These are phyloP conservation scores for Muricea muricata DNA, from an alignment of 92 coral and sea anemone species.

Conservation along the genomic window DNA sequence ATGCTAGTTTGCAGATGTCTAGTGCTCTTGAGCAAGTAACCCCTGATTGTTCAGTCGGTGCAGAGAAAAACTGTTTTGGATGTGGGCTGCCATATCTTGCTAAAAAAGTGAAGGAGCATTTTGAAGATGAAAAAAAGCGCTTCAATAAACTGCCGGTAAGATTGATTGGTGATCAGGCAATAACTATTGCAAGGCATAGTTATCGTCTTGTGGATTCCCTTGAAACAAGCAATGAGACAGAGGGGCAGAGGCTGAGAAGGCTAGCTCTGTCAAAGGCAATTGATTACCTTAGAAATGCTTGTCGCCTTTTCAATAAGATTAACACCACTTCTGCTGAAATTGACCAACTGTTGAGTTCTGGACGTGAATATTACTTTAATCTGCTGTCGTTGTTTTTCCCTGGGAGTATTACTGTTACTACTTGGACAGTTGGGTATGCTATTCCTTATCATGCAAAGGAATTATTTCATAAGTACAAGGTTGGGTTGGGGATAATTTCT, in stretches of 20 bases:
- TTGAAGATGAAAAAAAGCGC: constrained; percentile 41
- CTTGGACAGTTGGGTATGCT: constrained; percentile 76
- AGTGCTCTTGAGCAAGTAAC: background rate
- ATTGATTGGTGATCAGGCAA: constrained; percentile 68
- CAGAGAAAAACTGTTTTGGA: constrained; percentile 20
- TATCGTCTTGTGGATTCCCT: constrained; percentile 53
- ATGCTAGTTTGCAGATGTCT: background rate
- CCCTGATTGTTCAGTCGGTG: too few relatives aligned
- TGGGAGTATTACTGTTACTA: constrained; percentile 47
- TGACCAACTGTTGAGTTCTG: background rate
- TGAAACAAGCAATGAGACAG: constrained; percentile 30
- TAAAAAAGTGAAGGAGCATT: constrained; percentile 40
- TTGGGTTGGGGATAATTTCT: constrained; percentile 65
- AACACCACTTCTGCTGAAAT: constrained; percentile 42
- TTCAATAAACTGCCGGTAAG: constrained; percentile 58
- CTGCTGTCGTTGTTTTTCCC: constrained; percentile 9
- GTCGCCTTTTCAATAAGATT: constrained; percentile 61
- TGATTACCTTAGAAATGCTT: background rate
- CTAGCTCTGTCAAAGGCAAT: constrained; percentile 45
- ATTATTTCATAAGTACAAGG: constrained; percentile 1
- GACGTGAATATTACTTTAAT: background rate
- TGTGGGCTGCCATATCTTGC: constrained; percentile 65
- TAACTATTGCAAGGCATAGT: constrained; percentile 59
- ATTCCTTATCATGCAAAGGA: constrained; percentile 65
- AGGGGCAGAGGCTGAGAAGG: constrained; percentile 37